A percentile compares a stretch with the other conserved stretches of the same genome.
Evolutionary conservation across 1,140 invertebrate genomes (phyloP).

Genomic region (Conus betulinus): DNA sequence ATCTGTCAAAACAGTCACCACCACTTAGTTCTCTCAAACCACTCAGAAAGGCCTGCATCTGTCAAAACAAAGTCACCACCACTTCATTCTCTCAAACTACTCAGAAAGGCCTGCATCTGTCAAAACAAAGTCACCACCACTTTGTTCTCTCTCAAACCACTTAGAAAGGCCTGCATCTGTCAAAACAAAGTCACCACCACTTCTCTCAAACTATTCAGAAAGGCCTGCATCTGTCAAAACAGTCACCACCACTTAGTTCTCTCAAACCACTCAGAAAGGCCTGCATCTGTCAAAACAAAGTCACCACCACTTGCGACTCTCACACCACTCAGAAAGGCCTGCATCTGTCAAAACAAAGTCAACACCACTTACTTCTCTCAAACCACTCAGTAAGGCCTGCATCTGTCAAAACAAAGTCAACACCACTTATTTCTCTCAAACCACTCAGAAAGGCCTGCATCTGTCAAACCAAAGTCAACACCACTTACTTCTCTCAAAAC

Average conservation of each 20-base stretch:
- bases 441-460: constrained; percentile 33
- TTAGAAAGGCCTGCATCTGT: constrained; percentile 81
- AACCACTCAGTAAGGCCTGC: constrained; percentile 81
- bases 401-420: constrained; percentile 71
- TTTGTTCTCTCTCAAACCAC: constrained; percentile 82
- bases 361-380: constrained; percentile 76
- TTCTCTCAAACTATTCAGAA: background rate
- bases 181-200: constrained; percentile 41
- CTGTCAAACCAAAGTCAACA: no score
- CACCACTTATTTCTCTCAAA: no score
- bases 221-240: background rate
- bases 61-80: no score
- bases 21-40: no score
- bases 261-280: no score
- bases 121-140: constrained; percentile 68
- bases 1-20: no score
- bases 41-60: no score
- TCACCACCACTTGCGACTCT: background rate
- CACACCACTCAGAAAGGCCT: background rate
- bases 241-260: no score
- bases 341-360: background rate
- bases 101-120: no score
- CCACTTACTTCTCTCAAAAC: no score
- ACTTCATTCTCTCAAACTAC: no score
- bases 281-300: no score